Base-by-base conservation (phyloP, 2,113 vertebrate genomes). In the Spea bombifrons region DNA sequence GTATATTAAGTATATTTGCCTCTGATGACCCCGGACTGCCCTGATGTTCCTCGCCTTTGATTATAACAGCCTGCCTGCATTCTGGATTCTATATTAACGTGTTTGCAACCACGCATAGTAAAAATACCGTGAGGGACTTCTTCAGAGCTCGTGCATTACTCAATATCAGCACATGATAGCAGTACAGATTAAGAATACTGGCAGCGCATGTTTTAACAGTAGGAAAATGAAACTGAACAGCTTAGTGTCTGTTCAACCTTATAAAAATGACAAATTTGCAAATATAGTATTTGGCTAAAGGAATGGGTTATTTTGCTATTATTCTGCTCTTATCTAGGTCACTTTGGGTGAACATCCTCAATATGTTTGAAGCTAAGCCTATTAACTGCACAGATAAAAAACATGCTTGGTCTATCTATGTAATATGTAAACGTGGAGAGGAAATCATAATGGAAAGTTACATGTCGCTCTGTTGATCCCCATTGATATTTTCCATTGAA, bases 401-500 rank as follows among this genome's bases (percentile, higher is more conserved):
- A 68, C 47, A 8, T 15, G 30, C 43, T 57, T 59, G 44, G 44
- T 47, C 17, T 8, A 69, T 61, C n/a, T 68, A 13, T 70, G 47
- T 70, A 63, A 61, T n/a, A 61, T 10, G 69, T 70, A 49, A 70
- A 69, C 8, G 46, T 13, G 50, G 75, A 63, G 66, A 55, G 64
- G 71, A 74, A 61, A 66, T 68, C 44, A 67, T 73, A 67, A 73
- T 73, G 63, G 71, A 80, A 80, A 80, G 16, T 49, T 43, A 67
- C 65, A 68, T n/a, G 50, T 66, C 74, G 52, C 52, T 50, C 50
- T 15, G 9, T 66, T 65, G 71, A 66, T 66, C 77, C 52, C 45
- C 65, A 67, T n/a, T 68, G 71, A 66, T 74, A 80, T 66, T 80
- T 80, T 80, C 78, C 65, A 74, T 67, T 80, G 63, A 61, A 50